Conservation (phyloP, 2,113 vertebrate genomes). For the Pungitius pungitius region DNA sequence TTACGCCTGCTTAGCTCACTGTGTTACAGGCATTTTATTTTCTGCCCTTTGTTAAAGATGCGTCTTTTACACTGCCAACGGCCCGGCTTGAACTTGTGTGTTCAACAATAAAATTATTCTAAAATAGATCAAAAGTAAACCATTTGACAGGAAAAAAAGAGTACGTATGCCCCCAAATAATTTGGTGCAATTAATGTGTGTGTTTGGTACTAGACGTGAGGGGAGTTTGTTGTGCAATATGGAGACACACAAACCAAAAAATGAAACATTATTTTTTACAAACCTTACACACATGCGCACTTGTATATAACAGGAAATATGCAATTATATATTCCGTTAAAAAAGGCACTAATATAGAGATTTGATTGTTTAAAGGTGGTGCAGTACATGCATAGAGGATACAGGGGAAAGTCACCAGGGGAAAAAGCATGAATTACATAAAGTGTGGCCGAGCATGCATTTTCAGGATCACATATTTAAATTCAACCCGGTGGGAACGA, state of each 20-base stretch:
- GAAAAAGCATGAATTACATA: not conserved
- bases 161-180: not conserved
- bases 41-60: conserved; percentile 50
- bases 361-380: conserved; percentile 3
- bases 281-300: not conserved
- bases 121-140: conserved; percentile 4
- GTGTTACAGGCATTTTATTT: conserved; percentile 33
- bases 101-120: too few relatives aligned
- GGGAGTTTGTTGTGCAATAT: not conserved
- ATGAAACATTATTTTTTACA: conserved; percentile 6
- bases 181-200: not conserved
- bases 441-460: not conserved
- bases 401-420: not conserved
- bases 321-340: not conserved
- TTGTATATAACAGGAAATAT: not conserved
- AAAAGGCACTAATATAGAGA: too few relatives aligned
- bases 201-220: not conserved
- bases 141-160: not conserved
- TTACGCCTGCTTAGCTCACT: conserved; percentile 29
- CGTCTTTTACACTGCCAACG: conserved; percentile 13
- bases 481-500: not conserved
- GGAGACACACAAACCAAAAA: not conserved
- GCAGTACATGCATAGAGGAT: not conserved
- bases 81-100: conserved; percentile 18
- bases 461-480: conserved; percentile 11